These are phyloP conservation scores for Syrista parreyssii DNA, from an alignment of 2,888 invertebrate genomes.

Conservation along the genomic window DNA sequence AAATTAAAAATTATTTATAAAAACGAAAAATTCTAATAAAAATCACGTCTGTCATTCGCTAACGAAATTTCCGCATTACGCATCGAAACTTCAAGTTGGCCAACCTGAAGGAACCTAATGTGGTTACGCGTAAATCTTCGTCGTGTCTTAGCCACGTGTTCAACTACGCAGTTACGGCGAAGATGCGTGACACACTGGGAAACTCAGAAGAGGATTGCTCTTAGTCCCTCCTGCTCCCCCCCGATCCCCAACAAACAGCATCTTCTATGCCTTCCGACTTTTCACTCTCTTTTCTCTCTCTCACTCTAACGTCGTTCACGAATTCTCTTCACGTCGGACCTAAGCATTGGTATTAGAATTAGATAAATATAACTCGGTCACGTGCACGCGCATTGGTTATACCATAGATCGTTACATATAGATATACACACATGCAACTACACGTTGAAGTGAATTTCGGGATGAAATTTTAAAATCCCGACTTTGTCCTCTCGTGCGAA, in stretches of 20 bases:
- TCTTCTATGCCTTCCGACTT: conserved; percentile 26
- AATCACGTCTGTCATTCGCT: no score
- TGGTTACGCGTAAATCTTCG: not conserved
- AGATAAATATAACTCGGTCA: conserved; percentile 49
- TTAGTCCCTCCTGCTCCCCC: not conserved
- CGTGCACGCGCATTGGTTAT: conserved; percentile 6
- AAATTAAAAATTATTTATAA: no score
- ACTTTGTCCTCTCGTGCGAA: conserved; percentile 19
- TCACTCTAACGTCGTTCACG: not conserved
- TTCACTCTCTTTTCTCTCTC: conserved; percentile 12
- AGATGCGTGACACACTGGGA: conserved; percentile 53
- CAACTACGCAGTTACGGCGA: conserved; percentile 26
- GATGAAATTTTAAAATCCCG: conserved; percentile 23
- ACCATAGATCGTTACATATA: not conserved
- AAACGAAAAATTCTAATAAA: no score
- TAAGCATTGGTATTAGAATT: conserved; percentile 39
- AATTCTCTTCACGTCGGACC: conserved; percentile 12
- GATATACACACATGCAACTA: not conserved
- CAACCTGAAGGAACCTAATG: no score
- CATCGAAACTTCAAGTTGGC: no score
- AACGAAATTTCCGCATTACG: no score
- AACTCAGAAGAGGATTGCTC: conserved; percentile 33
- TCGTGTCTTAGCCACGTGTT: conserved; percentile 18
- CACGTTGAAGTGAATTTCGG: not conserved
- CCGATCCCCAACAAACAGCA: conserved; percentile 21